Conservation (phyloP, 2,797 vertebrate genomes). For the Emydoidea blandingii region DNA sequence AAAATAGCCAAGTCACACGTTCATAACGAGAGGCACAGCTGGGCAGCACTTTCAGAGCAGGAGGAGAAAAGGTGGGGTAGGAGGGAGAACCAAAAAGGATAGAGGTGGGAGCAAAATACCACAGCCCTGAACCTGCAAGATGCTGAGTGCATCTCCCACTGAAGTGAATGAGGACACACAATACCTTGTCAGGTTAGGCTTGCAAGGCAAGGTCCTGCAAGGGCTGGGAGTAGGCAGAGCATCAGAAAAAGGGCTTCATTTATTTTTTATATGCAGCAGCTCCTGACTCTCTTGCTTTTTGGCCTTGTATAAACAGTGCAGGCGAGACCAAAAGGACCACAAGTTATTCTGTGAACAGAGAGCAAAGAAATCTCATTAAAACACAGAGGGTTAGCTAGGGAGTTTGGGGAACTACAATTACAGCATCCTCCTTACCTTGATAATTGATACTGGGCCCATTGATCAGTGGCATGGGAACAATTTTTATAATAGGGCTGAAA, state of each 20-base stretch:
- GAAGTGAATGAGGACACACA: not conserved
- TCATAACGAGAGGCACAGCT: slow-evolving; percentile 53
- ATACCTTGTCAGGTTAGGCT: not conserved
- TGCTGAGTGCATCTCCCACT: not conserved
- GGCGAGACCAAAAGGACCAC: not conserved
- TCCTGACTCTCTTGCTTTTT: slow-evolving; percentile 17
- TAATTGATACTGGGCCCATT: not conserved
- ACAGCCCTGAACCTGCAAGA: slow-evolving; percentile 1
- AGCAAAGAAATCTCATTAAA: not conserved
- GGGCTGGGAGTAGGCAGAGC: not conserved
- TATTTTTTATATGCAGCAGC: not conserved
- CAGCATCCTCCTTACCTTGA: not conserved
- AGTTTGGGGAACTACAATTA: not conserved
- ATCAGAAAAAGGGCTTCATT: fast-evolving
- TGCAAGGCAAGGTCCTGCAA: not conserved
- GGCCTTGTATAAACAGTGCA: not conserved
- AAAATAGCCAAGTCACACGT: slow-evolving; percentile 71
- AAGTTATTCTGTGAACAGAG: not conserved
- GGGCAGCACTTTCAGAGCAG: slow-evolving; percentile 57
- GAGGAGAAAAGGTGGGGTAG: not conserved
- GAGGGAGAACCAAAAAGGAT: not conserved
- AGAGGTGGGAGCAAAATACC: not conserved
- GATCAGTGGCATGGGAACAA: too few relatives aligned
- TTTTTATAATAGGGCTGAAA: too few relatives aligned
- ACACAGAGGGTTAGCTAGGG: not conserved